A percentile compares a stretch with the other conserved stretches of the same genome.
Conservation (phyloP, 1,140 invertebrate genomes). For the Eubasilissa regina region DNA sequence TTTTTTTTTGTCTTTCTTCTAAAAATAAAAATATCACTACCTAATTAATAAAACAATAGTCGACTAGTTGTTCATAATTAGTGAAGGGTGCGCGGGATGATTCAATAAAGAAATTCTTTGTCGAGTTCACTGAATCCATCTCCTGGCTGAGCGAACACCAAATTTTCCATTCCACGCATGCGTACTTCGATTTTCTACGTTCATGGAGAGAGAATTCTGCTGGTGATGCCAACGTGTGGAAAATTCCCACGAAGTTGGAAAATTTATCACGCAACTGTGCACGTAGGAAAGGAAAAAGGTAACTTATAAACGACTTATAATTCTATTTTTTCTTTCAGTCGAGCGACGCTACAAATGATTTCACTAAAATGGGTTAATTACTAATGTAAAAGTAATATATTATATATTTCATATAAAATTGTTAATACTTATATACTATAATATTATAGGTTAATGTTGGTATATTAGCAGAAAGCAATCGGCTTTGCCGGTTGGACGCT, state of each 20-base stretch:
- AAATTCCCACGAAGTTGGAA: not conserved
- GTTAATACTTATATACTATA: too few relatives aligned
- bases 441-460: too few relatives aligned
- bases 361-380: too few relatives aligned
- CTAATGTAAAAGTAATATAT: too few relatives aligned
- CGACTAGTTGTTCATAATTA: too few relatives aligned
- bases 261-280: not conserved
- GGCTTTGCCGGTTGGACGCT: too few relatives aligned
- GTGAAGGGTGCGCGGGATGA: not conserved
- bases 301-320: too few relatives aligned
- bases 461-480: too few relatives aligned
- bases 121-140: constrained; percentile 12
- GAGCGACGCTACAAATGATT: not conserved
- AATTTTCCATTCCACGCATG: constrained; percentile 26
- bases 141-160: not conserved
- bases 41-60: too few relatives aligned
- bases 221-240: not conserved
- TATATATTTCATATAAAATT: too few relatives aligned
- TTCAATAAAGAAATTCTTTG: constrained; percentile 25
- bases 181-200: constrained; percentile 17
- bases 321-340: not conserved
- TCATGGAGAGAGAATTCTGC: constrained; percentile 1
- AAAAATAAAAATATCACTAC: too few relatives aligned
- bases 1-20: too few relatives aligned
- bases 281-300: not conserved